Evolutionary conservation across 2,113 vertebrate species (phyloP), one percentile per base, ranked within the genome.

Genomic region (Cyphomyrus plagiostoma): DNA sequence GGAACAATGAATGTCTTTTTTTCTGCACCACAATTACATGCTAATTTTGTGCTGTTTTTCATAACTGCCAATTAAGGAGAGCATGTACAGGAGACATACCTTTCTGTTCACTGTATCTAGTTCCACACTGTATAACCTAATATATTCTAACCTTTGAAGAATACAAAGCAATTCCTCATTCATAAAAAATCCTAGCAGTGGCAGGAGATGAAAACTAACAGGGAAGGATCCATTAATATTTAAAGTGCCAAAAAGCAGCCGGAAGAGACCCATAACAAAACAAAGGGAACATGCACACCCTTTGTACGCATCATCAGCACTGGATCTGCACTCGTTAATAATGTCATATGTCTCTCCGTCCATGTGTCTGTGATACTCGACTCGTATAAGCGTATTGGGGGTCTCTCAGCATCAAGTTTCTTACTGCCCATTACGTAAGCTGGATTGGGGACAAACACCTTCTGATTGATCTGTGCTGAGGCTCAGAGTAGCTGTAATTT

Each of bases 381-480:
- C 30, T 42, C 35, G 10, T 70, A 70, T 19, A 39, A 86, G 83
- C 5, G 4, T 26, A 30, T 26, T n/a, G 21, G 83, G 83, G 21
- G 42, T 85, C 48, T 86, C 83, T 86, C 10, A 5, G 83, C 23
- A n/a, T n/a, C 15, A 19, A 11, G 19, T 74, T 77, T 26, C 86
- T 82, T 26, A 87, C 58, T 48, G 50, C 90, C 89, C 48, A 86
- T 93, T 93, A 93, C 89, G 83, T 93, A 94, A 94, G 87, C 52
- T 88, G 88, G 77, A 88, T 91, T 89, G 52, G 48, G 91, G 87
- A 83, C 88, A 58, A 90, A 89, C 88, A 92, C 87, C 89, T 90
- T 92, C 91, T 91, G 93, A 91, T 88, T 90, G 89, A 94, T 90
- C 92, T 88, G 91, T 91, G 93, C 92, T 92, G 86, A 86, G 90